Evolutionary conservation across 2,797 vertebrate species (phyloP).

Genomic region (Melanotaenia pygmaea): DNA sequence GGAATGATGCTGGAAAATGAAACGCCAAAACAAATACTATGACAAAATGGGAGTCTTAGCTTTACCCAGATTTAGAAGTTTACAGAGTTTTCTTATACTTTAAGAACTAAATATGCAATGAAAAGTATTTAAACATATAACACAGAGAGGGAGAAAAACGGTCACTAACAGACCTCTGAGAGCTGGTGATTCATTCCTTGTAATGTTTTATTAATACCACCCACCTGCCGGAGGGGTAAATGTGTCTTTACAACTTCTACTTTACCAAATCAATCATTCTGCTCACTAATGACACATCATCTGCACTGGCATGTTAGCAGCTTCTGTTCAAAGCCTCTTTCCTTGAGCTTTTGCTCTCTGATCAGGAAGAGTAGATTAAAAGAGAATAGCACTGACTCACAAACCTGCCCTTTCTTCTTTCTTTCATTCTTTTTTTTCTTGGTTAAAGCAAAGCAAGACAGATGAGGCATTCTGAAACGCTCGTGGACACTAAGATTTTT

Average conservation of each 20-base stretch:
- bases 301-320: slow-evolving; percentile 40
- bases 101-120: slow-evolving; percentile 41
- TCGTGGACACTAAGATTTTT: neutral
- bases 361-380: slow-evolving; percentile 54
- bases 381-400: slow-evolving; percentile 29
- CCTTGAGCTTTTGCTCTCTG: slow-evolving; percentile 35
- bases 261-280: slow-evolving; percentile 75
- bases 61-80: slow-evolving; percentile 31
- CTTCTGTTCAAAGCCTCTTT: slow-evolving; percentile 49
- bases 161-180: slow-evolving; percentile 63
- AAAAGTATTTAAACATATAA: slow-evolving; percentile 48
- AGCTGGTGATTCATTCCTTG: slow-evolving; percentile 59
- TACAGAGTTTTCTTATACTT: slow-evolving; percentile 19
- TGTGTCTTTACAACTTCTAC: slow-evolving; percentile 68
- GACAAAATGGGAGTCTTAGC: slow-evolving; percentile 29
- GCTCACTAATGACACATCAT: slow-evolving; percentile 72
- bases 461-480: slow-evolving; percentile 3
- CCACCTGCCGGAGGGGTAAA: slow-evolving; percentile 72
- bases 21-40: slow-evolving; percentile 14
- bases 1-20: slow-evolving; percentile 29
- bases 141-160: slow-evolving; percentile 43
- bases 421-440: neutral
- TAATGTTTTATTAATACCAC: slow-evolving; percentile 83
- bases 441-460: neutral
- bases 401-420: neutral